Evolutionary conservation across 2,113 vertebrate species (phyloP), one percentile per base, ranked within the genome.

Genomic region (Catharus minimus): DNA sequence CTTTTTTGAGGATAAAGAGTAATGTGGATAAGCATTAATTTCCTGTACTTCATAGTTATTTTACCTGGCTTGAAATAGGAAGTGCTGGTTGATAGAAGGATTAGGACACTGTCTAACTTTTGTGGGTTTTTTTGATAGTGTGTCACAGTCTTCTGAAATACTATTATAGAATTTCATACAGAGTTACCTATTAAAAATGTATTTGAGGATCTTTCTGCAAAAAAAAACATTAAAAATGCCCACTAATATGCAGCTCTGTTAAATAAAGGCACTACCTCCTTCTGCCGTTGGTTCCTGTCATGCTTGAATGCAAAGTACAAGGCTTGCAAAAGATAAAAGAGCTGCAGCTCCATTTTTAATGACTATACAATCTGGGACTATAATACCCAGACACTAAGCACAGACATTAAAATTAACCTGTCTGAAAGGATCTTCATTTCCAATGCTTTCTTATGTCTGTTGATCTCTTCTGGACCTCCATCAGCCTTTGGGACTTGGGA

Each of bases 321-420:
- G 74, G 30, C 61, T 77, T 90, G 62, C 43, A 90, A 88, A 89
- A 82, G 72, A 83, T 49, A 83, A 88, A 78, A 82, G 55, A 80
- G 43, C 24, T 55, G 22, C 58, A 67, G 66, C 21, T 93, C 66
- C 49, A 69, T 88, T 95, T 95, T 89, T 92, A 91, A 89, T 93
- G 65, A 47, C 65, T 74, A 11, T 77, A 39, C 2, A 7, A 36
- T 76, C 47, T 52, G 71, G 26, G 39, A 50, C 32, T 65, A 9
- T 19, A 72, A 55, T 78, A 89, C 61, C 46, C 27, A 53, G 38
- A 49, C 47, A 58, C 33, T 82, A 36, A 77, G 71, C 47, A 38
- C 4, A 8, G 60, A 58, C 39, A 82, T 56, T 89, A 73, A 86
- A 90, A 94, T 74, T 47, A 67, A 62, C 67, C 43, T 76, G 22